Conservation (phyloP, 1,140 invertebrate genomes). For the Drosophila sucinea region DNA sequence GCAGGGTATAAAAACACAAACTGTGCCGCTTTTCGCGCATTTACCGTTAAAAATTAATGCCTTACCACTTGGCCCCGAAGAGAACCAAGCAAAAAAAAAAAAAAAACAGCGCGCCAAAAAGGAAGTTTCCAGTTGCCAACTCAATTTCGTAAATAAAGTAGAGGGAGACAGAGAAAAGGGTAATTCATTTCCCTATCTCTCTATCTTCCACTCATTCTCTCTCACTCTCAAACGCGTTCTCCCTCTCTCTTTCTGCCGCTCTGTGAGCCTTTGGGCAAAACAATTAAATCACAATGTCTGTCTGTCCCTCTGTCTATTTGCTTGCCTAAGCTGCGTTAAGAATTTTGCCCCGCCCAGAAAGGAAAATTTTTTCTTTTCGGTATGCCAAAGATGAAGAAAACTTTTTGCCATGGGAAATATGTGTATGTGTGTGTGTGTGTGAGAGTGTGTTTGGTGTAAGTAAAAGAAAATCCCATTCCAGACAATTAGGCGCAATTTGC, state of each 20-base stretch:
- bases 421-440: neutral
- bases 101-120: slow-evolving; percentile 14
- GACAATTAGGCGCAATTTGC: slow-evolving; percentile 81
- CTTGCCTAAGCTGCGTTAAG: slow-evolving; percentile 56
- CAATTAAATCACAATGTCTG: slow-evolving; percentile 77
- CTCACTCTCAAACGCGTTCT: neutral
- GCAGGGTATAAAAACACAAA: slow-evolving; percentile 40
- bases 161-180: slow-evolving; percentile 24
- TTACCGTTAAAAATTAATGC: slow-evolving; percentile 81
- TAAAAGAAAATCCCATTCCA: slow-evolving; percentile 76
- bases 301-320: slow-evolving; percentile 34
- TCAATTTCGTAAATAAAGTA: slow-evolving; percentile 74
- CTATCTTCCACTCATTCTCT: neutral
- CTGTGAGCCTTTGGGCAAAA: slow-evolving; percentile 50
- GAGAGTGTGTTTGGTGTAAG: slow-evolving; percentile 27
- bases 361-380: slow-evolving; percentile 41
- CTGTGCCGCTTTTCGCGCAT: slow-evolving; percentile 74
- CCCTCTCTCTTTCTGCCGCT: slow-evolving; percentile 28
- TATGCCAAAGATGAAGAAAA: slow-evolving; percentile 31
- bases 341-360: slow-evolving; percentile 55
- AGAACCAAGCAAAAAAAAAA: slow-evolving; percentile 12
- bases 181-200: slow-evolving; percentile 12
- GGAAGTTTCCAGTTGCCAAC: slow-evolving; percentile 39
- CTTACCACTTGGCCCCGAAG: slow-evolving; percentile 52
- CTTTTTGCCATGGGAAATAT: slow-evolving; percentile 30